These are phyloP conservation scores for Trigoniulus corallinus DNA, from an alignment of 1,140 invertebrate genomes.

Conservation along the genomic window DNA sequence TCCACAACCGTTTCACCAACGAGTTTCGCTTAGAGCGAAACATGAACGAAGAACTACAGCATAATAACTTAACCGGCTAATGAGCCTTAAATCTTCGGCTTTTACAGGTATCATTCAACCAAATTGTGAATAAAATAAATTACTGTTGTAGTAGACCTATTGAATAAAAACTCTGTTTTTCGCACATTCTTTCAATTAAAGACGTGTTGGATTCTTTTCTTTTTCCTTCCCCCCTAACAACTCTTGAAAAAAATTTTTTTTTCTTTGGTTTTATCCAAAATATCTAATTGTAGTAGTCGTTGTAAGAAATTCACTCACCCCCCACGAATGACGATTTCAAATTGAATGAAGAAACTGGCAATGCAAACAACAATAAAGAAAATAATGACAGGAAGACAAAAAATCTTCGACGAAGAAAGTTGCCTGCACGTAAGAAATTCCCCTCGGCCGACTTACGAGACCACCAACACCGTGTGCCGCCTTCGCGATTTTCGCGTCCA, in stretches of 20 bases:
- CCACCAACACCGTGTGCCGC: not conserved
- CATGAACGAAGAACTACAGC: conserved; percentile 43
- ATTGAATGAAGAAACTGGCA: too few relatives aligned
- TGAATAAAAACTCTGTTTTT: too few relatives aligned
- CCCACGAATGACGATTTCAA: too few relatives aligned
- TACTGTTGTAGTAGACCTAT: too few relatives aligned
- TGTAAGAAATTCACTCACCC: too few relatives aligned
- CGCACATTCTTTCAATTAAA: too few relatives aligned
- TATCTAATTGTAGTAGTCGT: not conserved
- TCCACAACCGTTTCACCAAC: conserved; percentile 46
- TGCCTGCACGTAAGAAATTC: not conserved
- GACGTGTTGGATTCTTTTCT: not conserved
- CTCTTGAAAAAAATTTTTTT: not conserved
- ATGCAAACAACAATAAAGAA: too few relatives aligned
- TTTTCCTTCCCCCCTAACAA: not conserved
- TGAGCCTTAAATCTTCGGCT: not conserved
- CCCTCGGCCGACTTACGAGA: not conserved
- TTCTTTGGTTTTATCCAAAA: not conserved
- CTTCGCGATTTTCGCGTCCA: not conserved
- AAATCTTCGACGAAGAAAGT: not conserved
- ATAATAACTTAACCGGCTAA: conserved; percentile 8
- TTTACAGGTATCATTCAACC: not conserved
- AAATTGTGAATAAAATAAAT: too few relatives aligned
- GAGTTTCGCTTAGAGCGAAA: conserved; percentile 46
- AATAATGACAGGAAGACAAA: not conserved